Evolutionary conservation across 2,888 invertebrate genomes (phyloP).

Genomic region (Achlya flavicornis): DNA sequence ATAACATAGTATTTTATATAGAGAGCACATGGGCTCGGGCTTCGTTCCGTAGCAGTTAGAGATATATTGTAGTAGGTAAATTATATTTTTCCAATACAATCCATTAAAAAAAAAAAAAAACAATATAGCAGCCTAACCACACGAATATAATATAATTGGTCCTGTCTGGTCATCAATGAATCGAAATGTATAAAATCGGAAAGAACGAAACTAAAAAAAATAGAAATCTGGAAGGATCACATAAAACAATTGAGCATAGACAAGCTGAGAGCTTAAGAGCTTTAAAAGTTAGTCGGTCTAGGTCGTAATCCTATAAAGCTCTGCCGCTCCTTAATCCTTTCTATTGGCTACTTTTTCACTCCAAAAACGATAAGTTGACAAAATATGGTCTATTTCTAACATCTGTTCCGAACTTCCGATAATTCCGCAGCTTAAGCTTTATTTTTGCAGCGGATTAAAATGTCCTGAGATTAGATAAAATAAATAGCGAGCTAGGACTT

Average conservation of each 20-base stretch:
- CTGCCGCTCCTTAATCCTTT: background rate
- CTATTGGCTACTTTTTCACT: background rate
- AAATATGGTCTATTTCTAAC: background rate
- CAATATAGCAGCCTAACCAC: no score
- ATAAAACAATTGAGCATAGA: background rate
- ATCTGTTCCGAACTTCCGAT: background rate
- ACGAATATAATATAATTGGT: no score
- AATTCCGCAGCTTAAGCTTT: background rate
- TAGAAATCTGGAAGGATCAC: background rate
- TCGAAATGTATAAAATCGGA: no score
- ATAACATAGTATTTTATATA: no score
- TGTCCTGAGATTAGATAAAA: background rate
- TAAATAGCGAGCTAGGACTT: background rate
- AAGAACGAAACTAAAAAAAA: background rate
- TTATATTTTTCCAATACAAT: no score
- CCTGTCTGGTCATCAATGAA: no score
- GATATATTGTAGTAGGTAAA: no score
- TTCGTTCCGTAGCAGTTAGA: no score
- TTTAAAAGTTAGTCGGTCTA: background rate
- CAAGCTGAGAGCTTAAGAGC: background rate
- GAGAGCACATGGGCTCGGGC: no score
- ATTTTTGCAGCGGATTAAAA: background rate
- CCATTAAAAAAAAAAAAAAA: no score
- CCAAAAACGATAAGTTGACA: background rate
- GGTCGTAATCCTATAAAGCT: constrained; percentile 5